Percentiles rank a stretch among this genome's conserved stretches.
Evolutionary conservation across 2,797 vertebrate species (phyloP).

Genomic region (Rhabdophis nuchalis): DNA sequence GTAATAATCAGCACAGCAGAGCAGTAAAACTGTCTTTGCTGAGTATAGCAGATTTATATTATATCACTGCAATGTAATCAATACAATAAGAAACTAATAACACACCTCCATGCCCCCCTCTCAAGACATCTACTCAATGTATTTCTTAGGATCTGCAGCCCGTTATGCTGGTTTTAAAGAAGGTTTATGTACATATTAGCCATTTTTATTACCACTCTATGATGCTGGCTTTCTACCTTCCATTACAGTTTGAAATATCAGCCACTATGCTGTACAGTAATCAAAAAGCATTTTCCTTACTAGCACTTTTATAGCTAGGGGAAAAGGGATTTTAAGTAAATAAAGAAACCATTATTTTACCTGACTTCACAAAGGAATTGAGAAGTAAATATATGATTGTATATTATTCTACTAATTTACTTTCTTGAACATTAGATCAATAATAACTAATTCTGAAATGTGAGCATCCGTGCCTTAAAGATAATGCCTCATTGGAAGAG

Average conservation of each 20-base stretch:
- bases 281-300: slow-evolving; percentile 47
- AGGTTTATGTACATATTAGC: slow-evolving; percentile 31
- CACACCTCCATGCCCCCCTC: not conserved
- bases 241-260: slow-evolving; percentile 33
- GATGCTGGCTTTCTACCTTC: slow-evolving; percentile 34
- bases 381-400: slow-evolving; percentile 18
- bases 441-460: slow-evolving; percentile 29
- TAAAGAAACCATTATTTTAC: not conserved
- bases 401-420: slow-evolving; percentile 29
- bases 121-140: slow-evolving; percentile 19
- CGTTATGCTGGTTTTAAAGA: slow-evolving; percentile 4
- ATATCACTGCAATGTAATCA: slow-evolving; percentile 63
- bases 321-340: slow-evolving; percentile 28
- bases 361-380: slow-evolving; percentile 12
- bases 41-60: slow-evolving; percentile 61
- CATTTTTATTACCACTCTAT: slow-evolving; percentile 30
- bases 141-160: slow-evolving; percentile 23
- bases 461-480: slow-evolving; percentile 11
- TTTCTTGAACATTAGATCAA: slow-evolving; percentile 15
- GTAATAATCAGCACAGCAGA: slow-evolving; percentile 69
- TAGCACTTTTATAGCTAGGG: slow-evolving; percentile 39
- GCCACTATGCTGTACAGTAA: slow-evolving; percentile 34
- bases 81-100: slow-evolving; percentile 58
- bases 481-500: not conserved
- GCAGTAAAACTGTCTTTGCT: slow-evolving; percentile 59